phyloP scores from a whole-genome alignment of 2,888 invertebrate genomes.

The Tenthredo distinguenda region DNA sequence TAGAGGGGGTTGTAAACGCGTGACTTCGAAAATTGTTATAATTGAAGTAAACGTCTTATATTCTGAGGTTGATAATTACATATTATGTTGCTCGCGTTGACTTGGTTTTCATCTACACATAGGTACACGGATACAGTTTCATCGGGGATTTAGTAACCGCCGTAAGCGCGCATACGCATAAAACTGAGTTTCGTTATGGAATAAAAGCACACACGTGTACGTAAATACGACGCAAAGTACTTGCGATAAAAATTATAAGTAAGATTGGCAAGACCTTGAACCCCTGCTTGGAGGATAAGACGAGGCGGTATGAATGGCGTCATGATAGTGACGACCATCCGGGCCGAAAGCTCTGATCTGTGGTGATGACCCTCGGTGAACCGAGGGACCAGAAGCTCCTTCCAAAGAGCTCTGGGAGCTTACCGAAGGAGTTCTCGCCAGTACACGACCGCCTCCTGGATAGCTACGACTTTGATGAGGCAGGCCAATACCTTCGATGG shows the following conservation, averaged over 20 bases:
- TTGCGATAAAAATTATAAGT: not conserved
- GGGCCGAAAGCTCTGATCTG: constrained; percentile 92
- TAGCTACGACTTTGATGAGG: constrained; percentile 85
- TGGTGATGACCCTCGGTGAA: constrained; percentile 90
- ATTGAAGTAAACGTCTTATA: not conserved
- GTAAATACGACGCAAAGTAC: not conserved
- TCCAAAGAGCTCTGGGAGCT: constrained; percentile 92
- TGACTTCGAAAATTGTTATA: not conserved
- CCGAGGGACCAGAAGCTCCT: constrained; percentile 80
- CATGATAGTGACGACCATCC: constrained; percentile 82
- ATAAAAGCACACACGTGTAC: not conserved
- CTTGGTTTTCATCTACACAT: not conserved
- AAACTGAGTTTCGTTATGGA: not conserved
- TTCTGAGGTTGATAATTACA: not conserved
- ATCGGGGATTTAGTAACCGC: not conserved
- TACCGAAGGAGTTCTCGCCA: constrained; percentile 89
- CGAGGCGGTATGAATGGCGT: constrained; percentile 71
- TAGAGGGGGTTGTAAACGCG: not conserved
- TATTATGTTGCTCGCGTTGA: not conserved
- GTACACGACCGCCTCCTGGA: constrained; percentile 76
- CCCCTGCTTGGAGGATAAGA: constrained; percentile 73
- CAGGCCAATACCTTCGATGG: constrained; percentile 57
- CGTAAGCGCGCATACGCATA: not conserved
- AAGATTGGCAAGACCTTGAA: constrained; percentile 66
- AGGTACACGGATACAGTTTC: not conserved